Percentiles rank a stretch among this genome's conserved stretches.
Conservation (phyloP, 2,888 invertebrate species). For the Unio delphinus region DNA sequence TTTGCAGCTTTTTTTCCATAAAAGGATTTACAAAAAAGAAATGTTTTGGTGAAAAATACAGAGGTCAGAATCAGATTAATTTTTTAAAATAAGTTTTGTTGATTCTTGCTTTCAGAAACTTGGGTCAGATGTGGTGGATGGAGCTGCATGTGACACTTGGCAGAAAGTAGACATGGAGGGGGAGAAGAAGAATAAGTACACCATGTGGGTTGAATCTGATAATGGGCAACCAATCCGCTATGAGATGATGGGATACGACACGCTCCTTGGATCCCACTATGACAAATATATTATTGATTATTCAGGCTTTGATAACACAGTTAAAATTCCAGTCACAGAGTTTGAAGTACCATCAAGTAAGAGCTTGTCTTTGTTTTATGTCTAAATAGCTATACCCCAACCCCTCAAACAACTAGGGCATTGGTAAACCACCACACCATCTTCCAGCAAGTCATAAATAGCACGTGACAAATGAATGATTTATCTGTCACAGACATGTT, state of each 20-base stretch:
- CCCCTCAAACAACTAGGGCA: too few relatives aligned
- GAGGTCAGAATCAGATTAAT: too few relatives aligned
- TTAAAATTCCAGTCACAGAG: constrained; percentile 20
- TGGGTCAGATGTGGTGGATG: constrained; percentile 75
- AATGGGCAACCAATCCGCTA: constrained; percentile 79
- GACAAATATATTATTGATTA: constrained; percentile 94
- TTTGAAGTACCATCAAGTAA: constrained; percentile 57
- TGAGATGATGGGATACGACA: constrained; percentile 95
- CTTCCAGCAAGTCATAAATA: too few relatives aligned
- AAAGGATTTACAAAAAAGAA: too few relatives aligned
- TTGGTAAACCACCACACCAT: too few relatives aligned
- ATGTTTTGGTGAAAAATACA: too few relatives aligned
- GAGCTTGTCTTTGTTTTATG: constrained; percentile 6
- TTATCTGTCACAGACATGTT: too few relatives aligned
- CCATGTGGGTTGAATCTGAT: constrained; percentile 81
- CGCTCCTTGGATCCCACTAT: constrained; percentile 93
- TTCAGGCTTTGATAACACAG: constrained; percentile 74
- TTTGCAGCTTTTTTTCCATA: too few relatives aligned
- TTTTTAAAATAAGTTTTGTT: too few relatives aligned
- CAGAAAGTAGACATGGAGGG: constrained; percentile 80
- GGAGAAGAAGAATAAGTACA: constrained; percentile 89
- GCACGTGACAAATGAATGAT: too few relatives aligned
- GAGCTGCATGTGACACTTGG: constrained; percentile 85
- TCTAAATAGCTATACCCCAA: not conserved
- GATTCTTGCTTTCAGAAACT: constrained; percentile 20